Evolutionary conservation across 1,140 invertebrate genomes (phyloP), one percentile per base, ranked within the genome.

Genomic region (Diuraphis noxia): DNA sequence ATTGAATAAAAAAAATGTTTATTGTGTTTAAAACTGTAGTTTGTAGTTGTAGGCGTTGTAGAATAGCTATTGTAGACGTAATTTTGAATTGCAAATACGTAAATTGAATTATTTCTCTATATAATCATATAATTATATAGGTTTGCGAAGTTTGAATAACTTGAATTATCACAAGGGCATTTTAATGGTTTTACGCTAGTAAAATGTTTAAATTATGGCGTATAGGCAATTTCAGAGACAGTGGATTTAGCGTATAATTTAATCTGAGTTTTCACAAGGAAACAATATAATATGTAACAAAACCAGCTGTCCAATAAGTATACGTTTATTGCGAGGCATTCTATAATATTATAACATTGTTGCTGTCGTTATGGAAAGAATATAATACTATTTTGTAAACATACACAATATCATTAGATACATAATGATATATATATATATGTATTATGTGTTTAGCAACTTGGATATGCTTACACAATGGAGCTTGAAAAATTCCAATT

Each of bases 211-310:
- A 43, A 41, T 84, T 41, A 41, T 40, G 81, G 38, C 17, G 30
- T n/a, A n/a, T n/a, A n/a, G 43, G 38, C 30, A 41, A 84, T 84
- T 84, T 84, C 30, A 25, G 40, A 84, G 81, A 84, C 81, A n/a
- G 40, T 17, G 40, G 81, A 84, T 84, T 84, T 41, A n/a, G 40
- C 81, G 81, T 84, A 84, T 84, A 84, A 84, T 41, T 10, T 41
- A 81, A 41, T 84, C 25, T 41, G 21, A 40, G 40, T 41, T 84
- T 84, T 41, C 40, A n/a, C 19, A 41, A 82, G 81, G 40, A 84
- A 84, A 84, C 30, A n/a, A 41, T 84, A 84, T 19, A 10, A 82
- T 30, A 25, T 25, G 25, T 41, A 82, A 40, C 38, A 41, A 41
- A 25, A 41, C 77, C 81, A 41, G 25, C 38, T 41, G 81, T n/a